Conservation (phyloP, 2,797 vertebrate genomes). For the Nothura maculosa region DNA sequence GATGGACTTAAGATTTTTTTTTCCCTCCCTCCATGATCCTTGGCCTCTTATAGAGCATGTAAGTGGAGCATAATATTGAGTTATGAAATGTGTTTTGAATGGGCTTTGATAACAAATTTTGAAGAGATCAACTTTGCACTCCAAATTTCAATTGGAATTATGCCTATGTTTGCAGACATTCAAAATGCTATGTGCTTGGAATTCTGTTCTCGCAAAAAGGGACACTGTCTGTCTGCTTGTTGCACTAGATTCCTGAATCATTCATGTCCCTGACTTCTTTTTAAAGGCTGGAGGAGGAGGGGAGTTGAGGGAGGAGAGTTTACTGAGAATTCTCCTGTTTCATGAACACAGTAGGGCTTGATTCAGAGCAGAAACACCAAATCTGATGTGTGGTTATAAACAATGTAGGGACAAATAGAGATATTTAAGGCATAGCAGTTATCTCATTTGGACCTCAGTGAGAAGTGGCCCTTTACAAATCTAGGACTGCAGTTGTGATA, state of each 20-base stretch:
- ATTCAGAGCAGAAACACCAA: neutral
- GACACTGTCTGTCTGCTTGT: rapidly evolving
- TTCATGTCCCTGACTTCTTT: neutral
- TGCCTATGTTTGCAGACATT: neutral
- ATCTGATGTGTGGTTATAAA: slow-evolving; percentile 10
- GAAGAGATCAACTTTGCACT: neutral
- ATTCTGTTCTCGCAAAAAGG: neutral
- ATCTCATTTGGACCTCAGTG: neutral
- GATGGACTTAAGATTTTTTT: neutral
- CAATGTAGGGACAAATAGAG: slow-evolving; percentile 1
- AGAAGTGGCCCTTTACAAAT: slow-evolving; percentile 30
- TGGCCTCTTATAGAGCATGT: neutral
- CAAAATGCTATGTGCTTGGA: neutral
- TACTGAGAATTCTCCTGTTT: neutral
- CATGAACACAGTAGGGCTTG: neutral
- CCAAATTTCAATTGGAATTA: neutral
- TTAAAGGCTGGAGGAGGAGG: too few species aligned
- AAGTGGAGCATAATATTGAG: neutral
- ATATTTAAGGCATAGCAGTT: neutral
- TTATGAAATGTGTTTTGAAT: neutral
- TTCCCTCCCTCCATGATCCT: neutral
- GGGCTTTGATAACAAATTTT: neutral
- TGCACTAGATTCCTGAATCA: neutral
- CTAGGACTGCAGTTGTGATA: neutral
- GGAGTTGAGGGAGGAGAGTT: too few species aligned